phyloP scores from a whole-genome alignment of 2,888 invertebrate species.

The Mythimna lalbum region DNA sequence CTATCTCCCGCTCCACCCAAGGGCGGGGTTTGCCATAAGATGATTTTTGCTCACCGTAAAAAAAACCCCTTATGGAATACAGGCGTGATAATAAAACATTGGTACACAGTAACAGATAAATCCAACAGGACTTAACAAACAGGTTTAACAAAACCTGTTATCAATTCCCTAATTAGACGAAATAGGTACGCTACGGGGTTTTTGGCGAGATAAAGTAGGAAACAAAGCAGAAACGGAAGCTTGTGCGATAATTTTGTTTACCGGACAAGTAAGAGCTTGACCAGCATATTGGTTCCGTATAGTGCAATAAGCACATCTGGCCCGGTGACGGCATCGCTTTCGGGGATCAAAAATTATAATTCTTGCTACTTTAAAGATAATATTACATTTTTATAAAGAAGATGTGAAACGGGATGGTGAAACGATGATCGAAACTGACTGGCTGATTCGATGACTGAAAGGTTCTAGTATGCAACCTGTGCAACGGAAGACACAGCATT shows the following conservation, averaged over 20 bases:
- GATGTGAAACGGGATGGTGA: no score
- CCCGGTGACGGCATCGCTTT: not conserved
- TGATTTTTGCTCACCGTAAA: no score
- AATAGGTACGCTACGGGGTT: not conserved
- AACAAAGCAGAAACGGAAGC: not conserved
- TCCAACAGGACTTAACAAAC: no score
- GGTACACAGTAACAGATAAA: not conserved
- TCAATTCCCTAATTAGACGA: constrained; percentile 10
- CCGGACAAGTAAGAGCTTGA: not conserved
- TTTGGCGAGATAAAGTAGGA: constrained; percentile 1
- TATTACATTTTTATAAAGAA: no score
- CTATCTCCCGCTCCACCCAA: no score
- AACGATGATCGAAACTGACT: no score
- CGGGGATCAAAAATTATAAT: not conserved
- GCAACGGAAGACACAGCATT: no score
- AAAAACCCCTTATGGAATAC: no score
- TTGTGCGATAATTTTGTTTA: not conserved
- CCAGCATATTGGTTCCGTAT: not conserved
- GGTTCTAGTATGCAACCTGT: no score
- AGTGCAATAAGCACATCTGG: not conserved
- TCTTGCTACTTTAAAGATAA: no score
- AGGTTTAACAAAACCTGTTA: not conserved
- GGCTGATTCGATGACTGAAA: no score
- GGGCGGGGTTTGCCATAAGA: no score
- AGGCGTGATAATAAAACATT: not conserved